Percentiles rank a stretch among this genome's conserved stretches.
These are phyloP conservation scores for Poeciliopsis paucimaculata DNA, from an alignment of 2,797 vertebrate genomes.

Conservation along the genomic window DNA sequence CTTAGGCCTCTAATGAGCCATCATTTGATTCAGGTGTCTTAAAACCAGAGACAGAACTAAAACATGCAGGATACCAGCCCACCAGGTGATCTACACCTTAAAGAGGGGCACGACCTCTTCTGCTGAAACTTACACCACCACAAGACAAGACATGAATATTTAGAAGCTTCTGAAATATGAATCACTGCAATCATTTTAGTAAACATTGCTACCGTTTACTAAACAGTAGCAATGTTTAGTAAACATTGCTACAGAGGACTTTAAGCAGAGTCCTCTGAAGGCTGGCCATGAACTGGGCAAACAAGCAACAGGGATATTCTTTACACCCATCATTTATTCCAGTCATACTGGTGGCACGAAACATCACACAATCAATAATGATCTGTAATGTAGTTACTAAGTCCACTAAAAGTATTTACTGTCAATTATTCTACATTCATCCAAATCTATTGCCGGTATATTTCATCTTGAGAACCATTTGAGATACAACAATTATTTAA, in stretches of 20 bases:
- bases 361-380: conserved; percentile 16
- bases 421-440: background rate
- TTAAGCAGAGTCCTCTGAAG: conserved; percentile 40
- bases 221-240: too few relatives aligned
- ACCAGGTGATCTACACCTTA: too few relatives aligned
- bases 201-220: conserved; percentile 48
- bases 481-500: background rate
- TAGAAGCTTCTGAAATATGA: conserved; percentile 70
- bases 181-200: conserved; percentile 54
- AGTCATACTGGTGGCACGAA: conserved; percentile 12
- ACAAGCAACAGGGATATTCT: conserved; percentile 34
- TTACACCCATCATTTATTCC: conserved; percentile 15
- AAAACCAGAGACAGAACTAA: too few relatives aligned
- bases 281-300: conserved; percentile 31
- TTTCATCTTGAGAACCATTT: background rate
- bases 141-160: conserved; percentile 64
- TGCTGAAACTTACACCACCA: conserved; percentile 35
- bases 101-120: background rate
- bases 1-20: too few relatives aligned
- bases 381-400: conserved; percentile 28
- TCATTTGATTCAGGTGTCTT: too few relatives aligned
- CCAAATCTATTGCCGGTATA: background rate
- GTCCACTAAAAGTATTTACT: background rate
- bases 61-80: too few relatives aligned
- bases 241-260: conserved; percentile 45